Conservation (phyloP, 1,140 invertebrate genomes). For the Orussus abietinus region DNA sequence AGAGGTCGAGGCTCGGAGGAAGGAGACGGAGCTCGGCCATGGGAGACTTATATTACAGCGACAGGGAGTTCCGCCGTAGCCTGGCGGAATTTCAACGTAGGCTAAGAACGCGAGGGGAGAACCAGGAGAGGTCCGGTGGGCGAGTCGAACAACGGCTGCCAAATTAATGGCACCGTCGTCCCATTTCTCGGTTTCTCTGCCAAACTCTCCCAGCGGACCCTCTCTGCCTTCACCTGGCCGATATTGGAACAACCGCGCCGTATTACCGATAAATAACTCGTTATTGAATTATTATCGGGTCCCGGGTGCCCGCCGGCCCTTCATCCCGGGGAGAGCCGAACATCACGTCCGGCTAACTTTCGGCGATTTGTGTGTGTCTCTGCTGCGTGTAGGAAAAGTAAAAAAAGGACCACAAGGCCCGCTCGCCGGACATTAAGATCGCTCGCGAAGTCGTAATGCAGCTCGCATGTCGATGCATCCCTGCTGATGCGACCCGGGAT, state of each 20-base stretch:
- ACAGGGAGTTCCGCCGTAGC: not conserved
- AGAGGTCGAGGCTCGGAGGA: slow-evolving; percentile 1
- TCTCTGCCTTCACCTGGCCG: slow-evolving; percentile 2
- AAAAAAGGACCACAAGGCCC: no score
- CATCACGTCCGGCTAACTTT: no score
- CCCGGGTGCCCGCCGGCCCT: no score
- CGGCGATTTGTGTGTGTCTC: no score
- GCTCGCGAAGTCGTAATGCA: no score
- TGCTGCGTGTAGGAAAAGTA: no score
- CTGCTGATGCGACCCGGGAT: no score
- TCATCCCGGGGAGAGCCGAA: no score
- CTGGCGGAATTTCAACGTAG: not conserved
- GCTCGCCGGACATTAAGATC: no score
- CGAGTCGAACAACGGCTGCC: slow-evolving; percentile 12
- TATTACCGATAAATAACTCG: slow-evolving; percentile 18
- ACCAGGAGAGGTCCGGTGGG: slow-evolving; percentile 8
- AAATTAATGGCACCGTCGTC: slow-evolving; percentile 12
- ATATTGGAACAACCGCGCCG: slow-evolving; percentile 14
- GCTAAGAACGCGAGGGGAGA: slow-evolving; percentile 4
- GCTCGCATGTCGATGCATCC: no score
- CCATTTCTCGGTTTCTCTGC: slow-evolving; percentile 2
- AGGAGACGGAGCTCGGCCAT: not conserved
- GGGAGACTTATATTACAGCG: slow-evolving; percentile 1
- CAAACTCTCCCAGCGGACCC: slow-evolving; percentile 2
- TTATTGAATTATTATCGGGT: slow-evolving; percentile 13